Conservation (phyloP, 2,797 vertebrate species). For the Spinus pinus region DNA sequence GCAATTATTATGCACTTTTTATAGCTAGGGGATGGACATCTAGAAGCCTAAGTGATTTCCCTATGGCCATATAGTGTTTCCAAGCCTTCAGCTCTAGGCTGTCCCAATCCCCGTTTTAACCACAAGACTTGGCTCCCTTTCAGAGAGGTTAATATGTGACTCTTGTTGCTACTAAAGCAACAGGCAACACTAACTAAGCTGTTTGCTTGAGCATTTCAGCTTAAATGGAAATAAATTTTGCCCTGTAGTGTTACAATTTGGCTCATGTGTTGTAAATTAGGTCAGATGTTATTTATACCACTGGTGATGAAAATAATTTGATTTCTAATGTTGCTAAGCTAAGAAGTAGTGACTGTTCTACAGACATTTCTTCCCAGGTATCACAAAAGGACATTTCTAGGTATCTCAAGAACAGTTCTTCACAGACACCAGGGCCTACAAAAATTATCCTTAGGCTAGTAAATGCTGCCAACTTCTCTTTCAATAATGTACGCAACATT, state of each 20-base stretch:
- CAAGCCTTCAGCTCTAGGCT: neutral
- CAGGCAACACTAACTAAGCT: neutral
- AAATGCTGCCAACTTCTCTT: neutral
- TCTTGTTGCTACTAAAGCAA: neutral
- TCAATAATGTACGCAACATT: neutral
- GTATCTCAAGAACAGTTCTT: constrained; percentile 11
- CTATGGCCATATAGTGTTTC: neutral
- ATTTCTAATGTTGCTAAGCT: constrained; percentile 42
- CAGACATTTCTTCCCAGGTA: constrained; percentile 12
- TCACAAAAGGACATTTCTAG: neutral
- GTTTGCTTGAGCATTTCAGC: neutral
- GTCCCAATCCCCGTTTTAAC: neutral
- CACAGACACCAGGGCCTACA: constrained; percentile 11
- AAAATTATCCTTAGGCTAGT: neutral
- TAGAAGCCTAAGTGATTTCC: neutral
- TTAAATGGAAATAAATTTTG: neutral
- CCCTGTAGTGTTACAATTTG: neutral
- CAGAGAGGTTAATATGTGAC: neutral
- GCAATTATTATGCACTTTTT: neutral
- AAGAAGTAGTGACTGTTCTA: neutral
- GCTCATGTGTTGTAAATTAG: neutral
- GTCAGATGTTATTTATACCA: constrained; percentile 36
- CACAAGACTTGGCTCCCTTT: neutral
- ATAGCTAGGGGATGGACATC: neutral
- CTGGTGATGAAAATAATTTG: neutral